Evolutionary conservation across 2,113 vertebrate genomes (phyloP).

Genomic region (Pelecanus crispus): DNA sequence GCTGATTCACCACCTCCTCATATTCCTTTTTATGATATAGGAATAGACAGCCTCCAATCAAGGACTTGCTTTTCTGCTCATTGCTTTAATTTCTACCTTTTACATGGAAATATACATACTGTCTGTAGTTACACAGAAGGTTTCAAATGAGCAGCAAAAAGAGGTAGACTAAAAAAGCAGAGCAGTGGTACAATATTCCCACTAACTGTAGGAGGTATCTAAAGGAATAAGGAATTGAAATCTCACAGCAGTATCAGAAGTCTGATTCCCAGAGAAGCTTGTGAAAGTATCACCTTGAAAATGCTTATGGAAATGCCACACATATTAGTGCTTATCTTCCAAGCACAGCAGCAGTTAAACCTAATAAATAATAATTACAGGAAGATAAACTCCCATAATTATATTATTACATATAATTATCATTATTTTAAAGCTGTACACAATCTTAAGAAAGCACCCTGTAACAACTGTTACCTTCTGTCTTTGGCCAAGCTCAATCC

Average conservation of each 20-base stretch:
- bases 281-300: background rate
- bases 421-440: background rate
- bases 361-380: background rate
- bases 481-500: slow-evolving; percentile 54
- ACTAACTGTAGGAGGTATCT: background rate
- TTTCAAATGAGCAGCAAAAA: background rate
- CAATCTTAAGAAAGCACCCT: background rate
- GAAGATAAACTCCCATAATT: background rate
- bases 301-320: background rate
- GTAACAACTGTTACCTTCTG: slow-evolving; percentile 48
- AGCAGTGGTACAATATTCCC: background rate
- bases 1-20: background rate
- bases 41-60: background rate
- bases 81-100: background rate
- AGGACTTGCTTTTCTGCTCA: background rate
- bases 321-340: background rate
- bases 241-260: background rate
- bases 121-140: background rate
- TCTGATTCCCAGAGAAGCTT: background rate
- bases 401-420: background rate
- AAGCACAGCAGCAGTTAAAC: background rate
- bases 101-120: background rate
- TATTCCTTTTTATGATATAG: background rate
- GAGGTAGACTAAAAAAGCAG: background rate
- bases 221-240: background rate